These are phyloP conservation scores for Ptychoptera contaminata DNA, from an alignment of 2,888 invertebrate species.

Conservation along the genomic window DNA sequence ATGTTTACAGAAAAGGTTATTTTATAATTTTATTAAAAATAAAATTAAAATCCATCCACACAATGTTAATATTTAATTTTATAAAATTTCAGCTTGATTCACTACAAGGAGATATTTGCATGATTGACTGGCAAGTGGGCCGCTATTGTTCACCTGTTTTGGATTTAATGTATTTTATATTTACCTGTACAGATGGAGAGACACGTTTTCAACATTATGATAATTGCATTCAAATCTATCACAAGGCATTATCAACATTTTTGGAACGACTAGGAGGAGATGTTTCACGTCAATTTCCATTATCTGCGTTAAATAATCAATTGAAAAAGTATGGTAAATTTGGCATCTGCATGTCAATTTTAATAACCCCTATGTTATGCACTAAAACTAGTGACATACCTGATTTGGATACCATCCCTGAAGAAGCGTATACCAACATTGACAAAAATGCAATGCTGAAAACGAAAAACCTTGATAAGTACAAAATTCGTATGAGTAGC, in stretches of 20 bases:
- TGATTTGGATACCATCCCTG: conserved; percentile 6
- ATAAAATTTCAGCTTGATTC: too few species aligned
- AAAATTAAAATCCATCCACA: too few species aligned
- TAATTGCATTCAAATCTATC: conserved; percentile 6
- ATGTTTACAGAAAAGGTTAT: conserved; percentile 7
- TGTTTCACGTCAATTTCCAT: conserved; percentile 7
- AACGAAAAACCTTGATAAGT: neutral
- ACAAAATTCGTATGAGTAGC: conserved; percentile 7
- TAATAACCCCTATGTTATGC: conserved; percentile 7
- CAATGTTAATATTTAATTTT: too few species aligned
- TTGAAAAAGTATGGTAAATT: conserved; percentile 8
- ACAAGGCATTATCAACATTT: conserved; percentile 8
- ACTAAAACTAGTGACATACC: conserved; percentile 3
- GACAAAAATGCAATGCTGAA: neutral
- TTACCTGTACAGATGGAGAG: conserved; percentile 7
- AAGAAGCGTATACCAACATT: neutral
- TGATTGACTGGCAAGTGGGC: conserved; percentile 9
- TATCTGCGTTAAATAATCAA: conserved; percentile 7
- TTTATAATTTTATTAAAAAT: too few species aligned
- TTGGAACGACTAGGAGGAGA: conserved; percentile 8
- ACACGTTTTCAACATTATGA: conserved; percentile 9
- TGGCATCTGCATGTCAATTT: conserved; percentile 4
- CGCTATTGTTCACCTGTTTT: conserved; percentile 9
- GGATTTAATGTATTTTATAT: conserved; percentile 8
- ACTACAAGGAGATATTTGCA: neutral